Conservation (phyloP, 2,797 vertebrate species). For the Pangasius krempfi region DNA sequence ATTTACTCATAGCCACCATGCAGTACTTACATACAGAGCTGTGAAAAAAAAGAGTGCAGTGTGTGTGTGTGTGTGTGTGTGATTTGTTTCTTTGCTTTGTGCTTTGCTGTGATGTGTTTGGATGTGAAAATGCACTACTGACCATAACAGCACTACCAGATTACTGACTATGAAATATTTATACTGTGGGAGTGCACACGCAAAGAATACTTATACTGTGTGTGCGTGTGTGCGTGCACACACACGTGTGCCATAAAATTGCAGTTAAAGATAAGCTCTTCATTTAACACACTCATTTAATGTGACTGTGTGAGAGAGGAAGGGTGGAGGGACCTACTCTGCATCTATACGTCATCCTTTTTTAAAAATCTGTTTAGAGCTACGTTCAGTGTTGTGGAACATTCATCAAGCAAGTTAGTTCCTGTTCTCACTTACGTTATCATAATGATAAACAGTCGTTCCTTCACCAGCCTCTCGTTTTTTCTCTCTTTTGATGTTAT, state of each 20-base stretch:
- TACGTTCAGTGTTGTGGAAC: neutral
- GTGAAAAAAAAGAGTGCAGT: neutral
- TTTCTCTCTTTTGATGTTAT: neutral
- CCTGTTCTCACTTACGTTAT: neutral
- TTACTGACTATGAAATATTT: too few species aligned
- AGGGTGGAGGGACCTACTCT: neutral
- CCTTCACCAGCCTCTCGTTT: neutral
- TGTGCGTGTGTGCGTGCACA: too few species aligned
- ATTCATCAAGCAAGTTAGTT: neutral
- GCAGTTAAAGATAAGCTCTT: neutral
- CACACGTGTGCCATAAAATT: neutral
- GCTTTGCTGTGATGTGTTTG: too few species aligned
- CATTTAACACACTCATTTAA: neutral
- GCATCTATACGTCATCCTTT: neutral
- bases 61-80: neutral
- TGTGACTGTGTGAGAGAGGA: neutral
- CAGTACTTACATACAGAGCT: too few species aligned
- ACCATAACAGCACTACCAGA: too few species aligned
- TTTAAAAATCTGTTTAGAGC: neutral
- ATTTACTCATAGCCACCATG: too few species aligned
- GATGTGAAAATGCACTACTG: too few species aligned
- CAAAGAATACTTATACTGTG: too few species aligned
- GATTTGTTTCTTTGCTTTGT: too few species aligned
- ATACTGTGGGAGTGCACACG: too few species aligned
- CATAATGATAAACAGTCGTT: neutral